Base-by-base conservation (phyloP, 1,140 invertebrate genomes). In the honey bee (Apis mellifera) region DNA sequence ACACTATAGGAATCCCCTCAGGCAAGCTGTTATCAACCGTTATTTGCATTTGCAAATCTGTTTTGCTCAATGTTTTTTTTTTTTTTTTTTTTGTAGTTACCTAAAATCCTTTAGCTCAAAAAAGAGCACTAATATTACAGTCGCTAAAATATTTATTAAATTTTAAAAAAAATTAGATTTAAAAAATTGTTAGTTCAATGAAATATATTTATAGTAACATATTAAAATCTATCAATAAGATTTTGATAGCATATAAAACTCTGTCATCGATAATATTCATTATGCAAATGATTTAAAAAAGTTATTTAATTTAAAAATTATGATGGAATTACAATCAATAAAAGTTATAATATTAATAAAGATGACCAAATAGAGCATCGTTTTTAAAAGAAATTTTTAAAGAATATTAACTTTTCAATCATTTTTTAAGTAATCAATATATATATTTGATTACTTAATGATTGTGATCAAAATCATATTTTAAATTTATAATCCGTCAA, bases 1-100 rank as follows among this genome's bases (percentile, higher is more conserved):
- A 94, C 95, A 95, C 94, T 96, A 96, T 95, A 95, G 95, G 95
- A 96, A 95, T 94, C 96, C 96, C 95, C 95, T 96, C 95, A 96
- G 96, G 96, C 96, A 96, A 96, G 96, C 95, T 95, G 95, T 95
- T 94, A 94, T 93, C 90, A 93, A 94, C 90, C 90, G 92, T 94
- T 94, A 92, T 94, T 93, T 91, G 85, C 82, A 92, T 92, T 90
- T 91, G 86, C 90, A 83, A 89, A 89, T 86, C 62, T 90, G 82
- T 90, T 91, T 92, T 91, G 87, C 88, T 92, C 89, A 88, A 84
- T 92, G 90, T 92, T 90, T 65, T 15, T 23, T n/a, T 59, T 15
- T 62, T 26, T 17, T 55, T 55, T 55, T 91, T 90, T 93, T 89
- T 88, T 92, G 83, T 89, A 86, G 83, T 75, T 89, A 84, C 80